Conservation (phyloP, 2,888 invertebrate genomes). For the Lepidocyrtinus sp. region DNA sequence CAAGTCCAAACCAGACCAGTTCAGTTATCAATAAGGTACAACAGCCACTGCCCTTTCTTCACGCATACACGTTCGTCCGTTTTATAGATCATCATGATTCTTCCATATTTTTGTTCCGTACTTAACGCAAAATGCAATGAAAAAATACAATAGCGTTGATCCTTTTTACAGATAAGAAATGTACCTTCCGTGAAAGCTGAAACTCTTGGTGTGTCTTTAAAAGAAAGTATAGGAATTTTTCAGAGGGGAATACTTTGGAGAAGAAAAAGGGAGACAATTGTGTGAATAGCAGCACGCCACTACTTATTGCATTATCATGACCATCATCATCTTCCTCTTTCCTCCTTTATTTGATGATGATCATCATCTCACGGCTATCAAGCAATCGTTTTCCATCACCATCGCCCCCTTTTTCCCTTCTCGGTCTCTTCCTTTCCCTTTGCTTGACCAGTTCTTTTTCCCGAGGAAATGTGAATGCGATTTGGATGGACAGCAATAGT, state of each 20-base stretch:
- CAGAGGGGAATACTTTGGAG: conserved; percentile 8
- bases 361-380: conserved; percentile 24
- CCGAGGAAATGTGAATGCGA: conserved; percentile 6
- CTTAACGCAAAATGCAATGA: no score
- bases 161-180: no score
- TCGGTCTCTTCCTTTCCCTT: conserved; percentile 15
- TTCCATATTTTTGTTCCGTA: no score
- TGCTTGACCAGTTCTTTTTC: background rate
- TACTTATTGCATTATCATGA: conserved; percentile 40
- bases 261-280: conserved; percentile 10
- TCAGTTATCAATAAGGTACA: no score
- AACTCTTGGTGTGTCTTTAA: background rate
- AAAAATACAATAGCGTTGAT: no score
- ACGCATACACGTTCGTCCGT: no score
- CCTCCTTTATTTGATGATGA: conserved; percentile 38
- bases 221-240: conserved; percentile 4
- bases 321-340: conserved; percentile 32
- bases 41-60: no score
- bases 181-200: no score
- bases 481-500: conserved; percentile 1
- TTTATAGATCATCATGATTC: no score
- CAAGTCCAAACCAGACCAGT: no score
- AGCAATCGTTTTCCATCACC: conserved; percentile 33
- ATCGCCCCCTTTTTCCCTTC: conserved; percentile 27
- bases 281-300: conserved; percentile 5